A percentile compares a stretch with the other conserved stretches of the same genome.
phyloP scores from a whole-genome alignment of 2,797 vertebrate genomes.

The Danionella dracula region DNA sequence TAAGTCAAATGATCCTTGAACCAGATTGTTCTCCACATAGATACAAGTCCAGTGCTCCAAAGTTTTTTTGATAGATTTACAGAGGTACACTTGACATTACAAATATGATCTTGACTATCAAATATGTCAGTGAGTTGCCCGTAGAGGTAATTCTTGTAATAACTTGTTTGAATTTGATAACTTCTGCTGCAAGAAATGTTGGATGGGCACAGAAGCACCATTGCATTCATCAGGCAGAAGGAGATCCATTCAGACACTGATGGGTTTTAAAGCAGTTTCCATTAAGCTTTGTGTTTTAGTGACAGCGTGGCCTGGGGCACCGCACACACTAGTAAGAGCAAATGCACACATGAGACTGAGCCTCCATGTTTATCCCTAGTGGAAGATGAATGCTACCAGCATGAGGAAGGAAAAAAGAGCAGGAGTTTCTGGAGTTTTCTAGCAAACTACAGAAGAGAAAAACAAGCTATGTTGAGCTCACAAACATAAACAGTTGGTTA shows the following conservation, averaged over 20 bases:
- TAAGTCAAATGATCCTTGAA: too few relatives aligned
- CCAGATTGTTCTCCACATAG: too few relatives aligned
- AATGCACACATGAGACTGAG: conserved; percentile 2
- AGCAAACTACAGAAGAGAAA: neutral
- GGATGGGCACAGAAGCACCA: too few relatives aligned
- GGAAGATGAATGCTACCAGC: neutral
- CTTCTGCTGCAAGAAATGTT: too few relatives aligned
- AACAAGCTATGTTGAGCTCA: neutral
- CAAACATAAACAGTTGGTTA: neutral
- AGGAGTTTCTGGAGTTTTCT: neutral
- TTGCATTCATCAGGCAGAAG: neutral
- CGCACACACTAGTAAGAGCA: conserved; percentile 12
- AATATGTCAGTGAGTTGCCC: too few relatives aligned
- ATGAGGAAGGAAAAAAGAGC: neutral
- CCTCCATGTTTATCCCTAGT: neutral
- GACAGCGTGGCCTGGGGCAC: conserved; percentile 9
- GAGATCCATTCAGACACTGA: conserved; percentile 23
- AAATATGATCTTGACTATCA: too few relatives aligned
- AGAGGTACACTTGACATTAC: too few relatives aligned
- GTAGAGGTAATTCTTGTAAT: too few relatives aligned
- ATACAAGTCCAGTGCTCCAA: too few relatives aligned
- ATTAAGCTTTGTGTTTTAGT: conserved; percentile 22
- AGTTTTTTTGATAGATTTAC: too few relatives aligned
- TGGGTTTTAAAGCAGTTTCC: conserved; percentile 28
- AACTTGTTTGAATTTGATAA: too few relatives aligned